phyloP scores from a whole-genome alignment of 2,797 vertebrate genomes.

The Poecilia wingei region DNA sequence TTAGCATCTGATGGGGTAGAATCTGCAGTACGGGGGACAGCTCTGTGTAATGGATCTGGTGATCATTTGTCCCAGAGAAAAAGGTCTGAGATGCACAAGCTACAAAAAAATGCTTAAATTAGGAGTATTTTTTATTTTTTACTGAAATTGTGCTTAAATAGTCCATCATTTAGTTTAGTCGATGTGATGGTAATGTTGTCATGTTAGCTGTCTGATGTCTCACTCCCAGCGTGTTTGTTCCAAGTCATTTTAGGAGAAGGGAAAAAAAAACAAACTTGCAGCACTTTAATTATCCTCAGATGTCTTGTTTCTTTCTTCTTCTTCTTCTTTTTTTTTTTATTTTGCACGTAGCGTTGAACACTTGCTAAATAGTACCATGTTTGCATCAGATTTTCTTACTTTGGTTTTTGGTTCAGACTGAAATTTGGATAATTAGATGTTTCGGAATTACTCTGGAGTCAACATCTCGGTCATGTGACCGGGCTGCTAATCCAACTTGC shows the following conservation, averaged over 20 bases:
- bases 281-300: neutral
- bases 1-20: constrained; percentile 38
- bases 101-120: constrained; percentile 15
- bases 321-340: constrained; percentile 2
- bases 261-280: constrained; percentile 14
- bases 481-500: constrained; percentile 46
- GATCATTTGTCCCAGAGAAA: constrained; percentile 6
- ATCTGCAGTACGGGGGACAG: constrained; percentile 19
- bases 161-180: neutral
- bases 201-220: constrained; percentile 19
- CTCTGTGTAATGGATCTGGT: constrained; percentile 6
- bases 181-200: constrained; percentile 11
- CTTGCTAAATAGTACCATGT: neutral
- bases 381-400: constrained; percentile 9
- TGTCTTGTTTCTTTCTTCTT: constrained; percentile 9
- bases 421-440: constrained; percentile 54
- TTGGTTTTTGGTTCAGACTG: constrained; percentile 24
- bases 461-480: constrained; percentile 49
- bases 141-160: constrained; percentile 27
- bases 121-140: constrained; percentile 20
- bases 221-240: constrained; percentile 7
- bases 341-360: neutral
- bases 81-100: constrained; percentile 3
- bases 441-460: constrained; percentile 40
- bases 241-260: neutral